Evolutionary conservation across 2,113 vertebrate genomes (phyloP).

Genomic region (Mirza zaza): DNA sequence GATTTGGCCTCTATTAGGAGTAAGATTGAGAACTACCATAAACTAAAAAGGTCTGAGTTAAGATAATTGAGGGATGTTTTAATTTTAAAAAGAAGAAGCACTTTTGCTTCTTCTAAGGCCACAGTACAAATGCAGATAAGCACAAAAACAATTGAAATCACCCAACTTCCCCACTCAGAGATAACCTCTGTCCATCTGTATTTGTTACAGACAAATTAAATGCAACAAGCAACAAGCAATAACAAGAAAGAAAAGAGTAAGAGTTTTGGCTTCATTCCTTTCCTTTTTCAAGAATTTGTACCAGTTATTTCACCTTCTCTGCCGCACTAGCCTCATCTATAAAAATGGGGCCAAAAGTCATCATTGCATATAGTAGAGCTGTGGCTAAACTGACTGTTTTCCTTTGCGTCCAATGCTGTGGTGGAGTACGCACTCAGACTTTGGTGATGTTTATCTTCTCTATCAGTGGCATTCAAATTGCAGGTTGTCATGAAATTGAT

Average conservation of each 20-base stretch:
- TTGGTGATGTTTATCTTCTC: too few species aligned
- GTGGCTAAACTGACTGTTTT: too few species aligned
- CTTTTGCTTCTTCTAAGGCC: too few species aligned
- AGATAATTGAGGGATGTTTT: background rate
- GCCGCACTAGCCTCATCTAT: background rate
- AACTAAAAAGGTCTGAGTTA: background rate
- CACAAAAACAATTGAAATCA: background rate
- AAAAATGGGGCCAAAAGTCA: background rate
- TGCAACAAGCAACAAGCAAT: too few species aligned
- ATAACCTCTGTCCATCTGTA: too few species aligned
- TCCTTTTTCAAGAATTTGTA: too few species aligned
- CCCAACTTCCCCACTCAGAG: background rate
- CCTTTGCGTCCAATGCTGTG: background rate
- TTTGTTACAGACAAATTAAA: background rate
- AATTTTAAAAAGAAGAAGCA: background rate
- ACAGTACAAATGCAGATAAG: background rate
- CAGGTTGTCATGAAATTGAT: background rate
- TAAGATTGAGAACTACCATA: background rate
- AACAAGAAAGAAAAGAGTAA: background rate
- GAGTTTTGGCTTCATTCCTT: background rate
- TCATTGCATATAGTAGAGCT: rapidly evolving
- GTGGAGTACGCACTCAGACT: too few species aligned
- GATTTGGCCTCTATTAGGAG: background rate
- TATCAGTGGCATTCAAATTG: background rate
- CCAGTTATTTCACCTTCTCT: background rate